A percentile compares a stretch with the other conserved stretches of the same genome.
Conservation (phyloP, 2,113 vertebrate genomes). For the Kryptolebias marmoratus region DNA sequence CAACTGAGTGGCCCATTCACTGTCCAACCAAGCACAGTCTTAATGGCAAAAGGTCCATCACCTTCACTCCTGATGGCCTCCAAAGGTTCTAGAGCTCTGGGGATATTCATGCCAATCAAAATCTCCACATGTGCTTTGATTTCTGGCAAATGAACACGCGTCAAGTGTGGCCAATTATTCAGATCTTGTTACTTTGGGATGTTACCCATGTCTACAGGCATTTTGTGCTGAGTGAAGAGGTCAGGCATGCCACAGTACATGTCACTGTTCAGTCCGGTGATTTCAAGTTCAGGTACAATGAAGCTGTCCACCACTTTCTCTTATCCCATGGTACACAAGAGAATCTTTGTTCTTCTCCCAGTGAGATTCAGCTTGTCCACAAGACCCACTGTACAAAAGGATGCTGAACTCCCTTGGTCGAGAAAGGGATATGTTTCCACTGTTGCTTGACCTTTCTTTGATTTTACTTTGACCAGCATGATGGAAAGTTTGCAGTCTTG, state of each 20-base stretch:
- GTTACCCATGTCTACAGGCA: neutral
- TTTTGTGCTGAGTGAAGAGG: neutral
- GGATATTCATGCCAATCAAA: neutral
- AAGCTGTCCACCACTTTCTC: neutral
- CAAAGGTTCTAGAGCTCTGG: neutral
- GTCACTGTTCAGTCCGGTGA: neutral
- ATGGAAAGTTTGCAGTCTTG: neutral
- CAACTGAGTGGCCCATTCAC: too few relatives aligned
- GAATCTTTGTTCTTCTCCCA: neutral
- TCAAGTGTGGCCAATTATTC: neutral
- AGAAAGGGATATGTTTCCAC: neutral
- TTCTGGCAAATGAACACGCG: too few relatives aligned
- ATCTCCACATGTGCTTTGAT: neutral
- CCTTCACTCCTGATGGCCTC: neutral
- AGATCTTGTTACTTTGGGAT: neutral
- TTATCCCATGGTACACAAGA: neutral
- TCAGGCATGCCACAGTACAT: neutral
- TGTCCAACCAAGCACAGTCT: too few relatives aligned
- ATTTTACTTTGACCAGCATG: neutral
- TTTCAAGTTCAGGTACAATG: neutral
- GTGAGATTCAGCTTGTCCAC: neutral
- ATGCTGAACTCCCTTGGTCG: neutral
- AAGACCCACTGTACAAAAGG: neutral
- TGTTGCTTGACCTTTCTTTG: neutral
- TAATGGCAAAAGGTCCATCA: too few relatives aligned